Evolutionary conservation across 2,113 vertebrate species (phyloP).

Genomic region (Tonatia bakeri): DNA sequence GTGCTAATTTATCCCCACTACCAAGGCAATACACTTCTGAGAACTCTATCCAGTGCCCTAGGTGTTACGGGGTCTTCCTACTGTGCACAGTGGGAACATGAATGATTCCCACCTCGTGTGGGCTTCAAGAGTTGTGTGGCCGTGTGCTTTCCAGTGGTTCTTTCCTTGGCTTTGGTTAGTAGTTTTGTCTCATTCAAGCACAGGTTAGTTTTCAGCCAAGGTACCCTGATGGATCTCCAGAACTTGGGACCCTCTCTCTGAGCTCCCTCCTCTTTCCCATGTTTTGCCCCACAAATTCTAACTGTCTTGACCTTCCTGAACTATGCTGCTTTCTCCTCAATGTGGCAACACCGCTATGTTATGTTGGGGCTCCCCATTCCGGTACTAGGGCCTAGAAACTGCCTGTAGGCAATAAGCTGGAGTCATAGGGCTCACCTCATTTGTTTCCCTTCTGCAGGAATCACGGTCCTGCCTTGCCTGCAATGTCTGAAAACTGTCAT

Average conservation of each 20-base stretch:
- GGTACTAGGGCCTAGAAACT: neutral
- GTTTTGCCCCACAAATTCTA: neutral
- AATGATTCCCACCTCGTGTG: neutral
- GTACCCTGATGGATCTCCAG: neutral
- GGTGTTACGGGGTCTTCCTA: neutral
- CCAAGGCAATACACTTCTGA: neutral
- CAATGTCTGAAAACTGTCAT: neutral
- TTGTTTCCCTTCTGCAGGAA: neutral
- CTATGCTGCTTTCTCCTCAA: neutral
- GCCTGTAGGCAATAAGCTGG: neutral
- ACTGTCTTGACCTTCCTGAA: neutral
- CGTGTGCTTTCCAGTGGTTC: neutral
- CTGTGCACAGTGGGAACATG: neutral
- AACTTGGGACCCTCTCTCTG: neutral
- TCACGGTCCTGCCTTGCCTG: neutral
- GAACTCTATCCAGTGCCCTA: neutral
- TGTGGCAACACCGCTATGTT: neutral
- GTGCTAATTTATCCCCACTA: neutral
- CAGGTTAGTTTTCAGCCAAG: neutral
- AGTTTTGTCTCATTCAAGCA: neutral
- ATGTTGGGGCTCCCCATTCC: neutral
- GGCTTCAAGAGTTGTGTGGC: neutral
- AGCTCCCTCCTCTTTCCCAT: neutral
- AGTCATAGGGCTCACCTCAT: neutral
- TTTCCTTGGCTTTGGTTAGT: neutral